Evolutionary conservation across 2,797 vertebrate genomes (phyloP), one percentile per base, ranked within the genome.

Genomic region (Danionella dracula): DNA sequence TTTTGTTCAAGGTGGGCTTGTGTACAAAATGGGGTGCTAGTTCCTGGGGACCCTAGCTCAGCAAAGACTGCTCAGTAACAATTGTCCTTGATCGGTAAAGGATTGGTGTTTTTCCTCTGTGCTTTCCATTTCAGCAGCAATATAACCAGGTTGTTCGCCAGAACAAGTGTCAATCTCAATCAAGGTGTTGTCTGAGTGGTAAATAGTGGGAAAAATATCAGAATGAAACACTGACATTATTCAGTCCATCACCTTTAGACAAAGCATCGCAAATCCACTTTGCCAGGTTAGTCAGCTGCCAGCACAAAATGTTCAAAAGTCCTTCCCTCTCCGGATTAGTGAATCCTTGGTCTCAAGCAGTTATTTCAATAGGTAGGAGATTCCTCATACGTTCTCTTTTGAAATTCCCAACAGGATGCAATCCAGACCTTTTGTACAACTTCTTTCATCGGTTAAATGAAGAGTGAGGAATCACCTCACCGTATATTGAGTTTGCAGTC

Each of bases 1-100:
- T 97, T 88, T 90, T 96, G 87, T 90, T 90, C 83, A 89, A 84
- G 34, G 81, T 85, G 77, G 78, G 77, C 80, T 80, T 75, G 70
- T 77, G 81, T 80, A 55, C 41, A 72, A 55, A 82, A 63, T 72
- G 31, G 38, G 71, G 57, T 62, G 54, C 23, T 69, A 46, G 68
- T 73, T 77, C 76, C 73, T 68, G 32, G 55, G 62, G 35, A 37
- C 50, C 71, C 71, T 8, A 48, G 13, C 38, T 40, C 61, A 73
- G 67, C 67, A 75, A 41, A 63, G 8, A 35, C 15, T 64, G 41
- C 55, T 72, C 62, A 53, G 38, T 48, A 21, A 69, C 9, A 11
- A 40, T 51, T 48, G 62, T 8, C 58, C 59, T 64, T 34, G 16
- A 44, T 19, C 60, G 51, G 70, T 32, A 59, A 21, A 8, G 57